These are phyloP conservation scores for Poeciliopsis retropinna DNA, from an alignment of 2,113 vertebrate species.

Conservation along the genomic window DNA sequence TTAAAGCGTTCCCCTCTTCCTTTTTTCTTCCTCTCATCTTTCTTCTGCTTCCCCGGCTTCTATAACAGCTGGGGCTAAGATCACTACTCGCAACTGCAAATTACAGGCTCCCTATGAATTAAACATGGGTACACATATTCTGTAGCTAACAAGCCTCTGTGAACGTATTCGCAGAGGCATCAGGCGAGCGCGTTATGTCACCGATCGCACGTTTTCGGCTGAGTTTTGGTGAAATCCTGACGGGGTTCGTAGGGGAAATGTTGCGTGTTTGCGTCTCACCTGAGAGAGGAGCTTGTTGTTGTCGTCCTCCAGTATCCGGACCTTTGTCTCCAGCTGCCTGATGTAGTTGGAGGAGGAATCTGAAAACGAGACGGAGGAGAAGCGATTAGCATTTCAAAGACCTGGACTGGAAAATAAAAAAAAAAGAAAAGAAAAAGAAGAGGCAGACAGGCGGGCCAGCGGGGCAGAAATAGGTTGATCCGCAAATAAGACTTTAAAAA, in stretches of 20 bases:
- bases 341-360: slow-evolving; percentile 92
- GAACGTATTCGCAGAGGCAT: slow-evolving; percentile 19
- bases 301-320: slow-evolving; percentile 91
- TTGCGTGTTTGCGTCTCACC: slow-evolving; percentile 74
- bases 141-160: slow-evolving; percentile 42
- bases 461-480: slow-evolving; percentile 42
- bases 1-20: slow-evolving; percentile 41
- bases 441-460: slow-evolving; percentile 25
- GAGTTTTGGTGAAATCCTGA: slow-evolving; percentile 9
- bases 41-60: slow-evolving; percentile 36
- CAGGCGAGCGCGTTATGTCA: slow-evolving; percentile 27
- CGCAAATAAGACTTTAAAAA: slow-evolving; percentile 1
- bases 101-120: slow-evolving; percentile 68
- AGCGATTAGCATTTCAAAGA: slow-evolving; percentile 74
- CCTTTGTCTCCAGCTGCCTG: slow-evolving; percentile 94
- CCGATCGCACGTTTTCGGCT: slow-evolving; percentile 15
- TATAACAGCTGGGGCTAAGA: slow-evolving; percentile 47
- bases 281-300: slow-evolving; percentile 89
- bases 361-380: slow-evolving; percentile 59
- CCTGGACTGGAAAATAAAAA: slow-evolving; percentile 15
- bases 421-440: not conserved
- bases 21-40: slow-evolving; percentile 38
- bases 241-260: not conserved
- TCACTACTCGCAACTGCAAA: slow-evolving; percentile 43
- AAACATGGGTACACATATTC: slow-evolving; percentile 67